Evolutionary conservation across 2,888 invertebrate genomes (phyloP).

Genomic region (Pyrocoelia pectoralis): DNA sequence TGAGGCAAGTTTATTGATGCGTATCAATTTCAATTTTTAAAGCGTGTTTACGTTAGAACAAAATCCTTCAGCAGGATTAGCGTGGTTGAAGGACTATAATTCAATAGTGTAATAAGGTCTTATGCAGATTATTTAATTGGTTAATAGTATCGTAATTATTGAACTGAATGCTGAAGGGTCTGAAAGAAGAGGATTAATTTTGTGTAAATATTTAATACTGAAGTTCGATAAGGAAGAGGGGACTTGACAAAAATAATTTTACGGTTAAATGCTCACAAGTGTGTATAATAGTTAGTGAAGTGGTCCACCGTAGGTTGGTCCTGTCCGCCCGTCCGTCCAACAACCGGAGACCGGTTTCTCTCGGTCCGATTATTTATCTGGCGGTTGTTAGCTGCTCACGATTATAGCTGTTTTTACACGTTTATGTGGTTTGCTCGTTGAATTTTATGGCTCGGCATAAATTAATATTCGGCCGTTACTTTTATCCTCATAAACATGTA

Average conservation of each 20-base stretch:
- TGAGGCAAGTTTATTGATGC: no score
- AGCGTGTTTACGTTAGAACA: no score
- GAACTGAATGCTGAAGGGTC: neutral
- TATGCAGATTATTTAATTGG: no score
- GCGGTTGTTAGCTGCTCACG: conserved; percentile 59
- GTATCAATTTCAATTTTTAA: no score
- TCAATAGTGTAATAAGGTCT: no score
- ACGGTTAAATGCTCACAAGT: conserved; percentile 24
- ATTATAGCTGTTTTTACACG: conserved; percentile 61
- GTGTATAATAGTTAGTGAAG: conserved; percentile 23
- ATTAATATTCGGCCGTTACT: conserved; percentile 55
- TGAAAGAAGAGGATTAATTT: no score
- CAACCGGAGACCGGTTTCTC: conserved; percentile 52
- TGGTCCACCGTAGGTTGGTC: conserved; percentile 31
- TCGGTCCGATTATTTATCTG: conserved; percentile 58
- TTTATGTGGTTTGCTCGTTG: conserved; percentile 59
- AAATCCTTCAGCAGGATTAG: no score
- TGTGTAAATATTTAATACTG: no score
- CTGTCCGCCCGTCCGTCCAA: conserved; percentile 20
- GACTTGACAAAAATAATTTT: conserved; percentile 30
- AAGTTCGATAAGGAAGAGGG: conserved; percentile 10
- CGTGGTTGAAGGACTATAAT: no score
- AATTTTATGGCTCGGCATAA: conserved; percentile 57
- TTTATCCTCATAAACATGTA: conserved; percentile 32
- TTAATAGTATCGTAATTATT: no score